Evolutionary conservation across 2,113 vertebrate species (phyloP), one percentile per base, ranked within the genome.

Genomic region (Marmota flaviventris): DNA sequence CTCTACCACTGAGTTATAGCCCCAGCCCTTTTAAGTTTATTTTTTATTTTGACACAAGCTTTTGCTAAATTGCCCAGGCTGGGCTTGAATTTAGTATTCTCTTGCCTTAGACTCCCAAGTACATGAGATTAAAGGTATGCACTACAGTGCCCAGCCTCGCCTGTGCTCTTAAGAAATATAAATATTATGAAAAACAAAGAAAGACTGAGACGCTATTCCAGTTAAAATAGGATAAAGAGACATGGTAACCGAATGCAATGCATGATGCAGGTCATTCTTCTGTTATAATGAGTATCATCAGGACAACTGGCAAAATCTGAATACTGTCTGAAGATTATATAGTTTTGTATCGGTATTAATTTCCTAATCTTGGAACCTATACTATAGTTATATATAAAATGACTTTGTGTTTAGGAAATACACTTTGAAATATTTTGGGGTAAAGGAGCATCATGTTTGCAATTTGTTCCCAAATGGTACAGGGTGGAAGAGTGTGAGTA

Each of bases 161-260:
- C 61, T 27, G 24, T 63, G 25, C 61, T 63, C 24, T 25, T 63
- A 93, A 81, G 32, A 63, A 83, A 42, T 9, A 8, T 63, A 53
- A 29, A 22, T 29, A 53, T 63, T 78, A 69, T 27, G 14, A 63
- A 92, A 95, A 17, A 45, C 48, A 69, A 91, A 90, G 53, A 85
- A 65, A 9, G 24, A 63, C 8, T 61, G 24, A 96, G 39, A 22
- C n/a, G 34, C 39, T 42, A 22, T 70, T 61, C 9, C 61, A 72
- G 25, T 83, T 91, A 51, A 81, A 93, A 75, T 37, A 75, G 34
- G 17, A 18, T 75, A 87, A 89, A n/a, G 39, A 89, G 79, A 89
- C 6, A 3, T 24, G 45, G 6, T 32, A 32, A 61, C 25, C 53
- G 34, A 76, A 70, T n/a, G 1, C 34, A 48, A 18, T n/a, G 29